Conservation (phyloP, 2,888 invertebrate species). For the Phalera bucephala region DNA sequence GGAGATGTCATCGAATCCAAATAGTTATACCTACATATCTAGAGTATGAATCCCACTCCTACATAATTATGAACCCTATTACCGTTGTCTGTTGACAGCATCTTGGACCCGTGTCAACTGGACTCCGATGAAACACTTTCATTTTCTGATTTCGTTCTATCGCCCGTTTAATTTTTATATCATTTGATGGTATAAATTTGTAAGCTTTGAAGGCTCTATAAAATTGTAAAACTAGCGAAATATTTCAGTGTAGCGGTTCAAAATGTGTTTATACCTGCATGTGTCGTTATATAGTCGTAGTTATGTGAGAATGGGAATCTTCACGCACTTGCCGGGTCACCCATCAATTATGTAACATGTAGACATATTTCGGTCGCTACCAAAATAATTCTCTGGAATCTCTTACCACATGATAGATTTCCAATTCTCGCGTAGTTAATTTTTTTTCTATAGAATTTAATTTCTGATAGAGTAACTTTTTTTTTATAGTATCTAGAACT, state of each 20-base stretch:
- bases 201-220: no score
- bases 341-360: slow-evolving; percentile 50
- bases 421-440: slow-evolving; percentile 28
- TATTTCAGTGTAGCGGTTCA: no score
- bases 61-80: slow-evolving; percentile 66
- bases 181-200: background rate
- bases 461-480: no score
- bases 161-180: slow-evolving; percentile 3
- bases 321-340: slow-evolving; percentile 45
- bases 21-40: slow-evolving; percentile 30
- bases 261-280: no score
- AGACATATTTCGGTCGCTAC: slow-evolving; percentile 61
- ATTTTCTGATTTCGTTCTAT: slow-evolving; percentile 40
- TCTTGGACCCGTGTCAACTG: slow-evolving; percentile 77
- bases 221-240: no score
- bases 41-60: no score
- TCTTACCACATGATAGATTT: slow-evolving; percentile 44
- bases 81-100: slow-evolving; percentile 76
- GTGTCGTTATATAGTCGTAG: no score
- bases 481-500: no score
- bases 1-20: slow-evolving; percentile 55
- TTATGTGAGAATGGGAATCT: slow-evolving; percentile 25
- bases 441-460: background rate
- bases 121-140: slow-evolving; percentile 63
- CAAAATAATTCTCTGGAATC: slow-evolving; percentile 52